Conservation (phyloP, 2,888 invertebrate genomes). For the Rhagium mordax region DNA sequence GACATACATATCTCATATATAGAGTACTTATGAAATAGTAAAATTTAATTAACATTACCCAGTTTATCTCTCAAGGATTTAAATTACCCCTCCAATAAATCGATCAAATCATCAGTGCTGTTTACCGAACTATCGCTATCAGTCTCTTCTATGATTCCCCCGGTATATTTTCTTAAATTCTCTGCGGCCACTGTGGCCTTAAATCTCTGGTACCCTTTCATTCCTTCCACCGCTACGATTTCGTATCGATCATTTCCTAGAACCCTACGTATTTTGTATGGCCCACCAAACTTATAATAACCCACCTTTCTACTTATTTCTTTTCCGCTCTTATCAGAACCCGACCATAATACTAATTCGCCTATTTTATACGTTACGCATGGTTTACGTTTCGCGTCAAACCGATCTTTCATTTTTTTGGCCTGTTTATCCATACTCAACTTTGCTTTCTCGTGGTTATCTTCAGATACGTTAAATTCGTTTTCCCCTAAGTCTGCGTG, state of each 20-base stretch:
- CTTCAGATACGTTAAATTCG: too few relatives aligned
- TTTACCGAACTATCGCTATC: not conserved
- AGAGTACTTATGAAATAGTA: too few relatives aligned
- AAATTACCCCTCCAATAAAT: not conserved
- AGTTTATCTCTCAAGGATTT: too few relatives aligned
- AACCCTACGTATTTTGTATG: slow-evolving; percentile 1
- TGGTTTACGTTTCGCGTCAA: not conserved
- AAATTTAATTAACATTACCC: too few relatives aligned
- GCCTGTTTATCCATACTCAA: not conserved
- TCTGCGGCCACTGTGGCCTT: not conserved
- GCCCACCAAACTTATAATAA: slow-evolving; percentile 9
- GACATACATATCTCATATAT: too few relatives aligned
- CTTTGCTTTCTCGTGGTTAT: not conserved
- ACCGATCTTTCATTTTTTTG: not conserved
- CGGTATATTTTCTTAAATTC: not conserved
- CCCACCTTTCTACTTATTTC: not conserved
- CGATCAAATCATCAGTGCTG: slow-evolving; percentile 5
- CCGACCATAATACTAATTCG: slow-evolving; percentile 18
- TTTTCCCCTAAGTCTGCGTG: too few relatives aligned
- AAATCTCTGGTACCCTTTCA: not conserved
- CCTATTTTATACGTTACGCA: not conserved
- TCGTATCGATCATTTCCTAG: slow-evolving; percentile 14
- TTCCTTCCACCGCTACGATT: not conserved
- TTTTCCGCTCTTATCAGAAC: not conserved
- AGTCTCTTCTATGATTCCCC: not conserved